A percentile compares a stretch with the other conserved stretches of the same genome.
These are phyloP conservation scores for Azorinus chamasolen DNA, from an alignment of 2,888 invertebrate species.

Conservation along the genomic window DNA sequence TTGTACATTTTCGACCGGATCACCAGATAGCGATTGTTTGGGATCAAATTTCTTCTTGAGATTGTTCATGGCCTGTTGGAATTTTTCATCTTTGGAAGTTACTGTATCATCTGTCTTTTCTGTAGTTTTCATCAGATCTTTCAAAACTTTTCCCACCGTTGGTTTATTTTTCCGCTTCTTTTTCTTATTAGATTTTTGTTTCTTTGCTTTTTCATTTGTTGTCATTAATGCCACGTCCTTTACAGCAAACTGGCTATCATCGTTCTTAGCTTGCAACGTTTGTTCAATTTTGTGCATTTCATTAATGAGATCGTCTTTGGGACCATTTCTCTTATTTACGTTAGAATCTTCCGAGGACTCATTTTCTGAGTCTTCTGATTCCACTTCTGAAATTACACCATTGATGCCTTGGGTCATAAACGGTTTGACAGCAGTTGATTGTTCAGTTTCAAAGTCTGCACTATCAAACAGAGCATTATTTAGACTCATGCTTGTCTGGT, in stretches of 20 bases:
- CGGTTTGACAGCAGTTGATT: not conserved
- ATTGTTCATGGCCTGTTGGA: constrained; percentile 8
- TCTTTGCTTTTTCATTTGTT: constrained; percentile 1
- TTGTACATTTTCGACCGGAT: not conserved
- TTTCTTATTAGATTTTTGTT: constrained; percentile 17
- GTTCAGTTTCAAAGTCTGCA: too few relatives aligned
- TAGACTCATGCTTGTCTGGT: too few relatives aligned
- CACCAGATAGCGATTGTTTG: not conserved
- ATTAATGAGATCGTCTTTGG: constrained; percentile 30
- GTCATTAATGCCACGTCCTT: constrained; percentile 14
- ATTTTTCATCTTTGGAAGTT: constrained; percentile 24
- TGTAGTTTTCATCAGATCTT: constrained; percentile 61
- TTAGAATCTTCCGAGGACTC: constrained; percentile 1
- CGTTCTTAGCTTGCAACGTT: constrained; percentile 31
- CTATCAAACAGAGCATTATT: too few relatives aligned
- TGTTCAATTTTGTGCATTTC: constrained; percentile 53
- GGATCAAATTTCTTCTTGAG: not conserved
- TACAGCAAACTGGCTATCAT: constrained; percentile 11
- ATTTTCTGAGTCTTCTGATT: constrained; percentile 15
- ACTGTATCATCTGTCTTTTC: not conserved
- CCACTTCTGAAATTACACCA: not conserved
- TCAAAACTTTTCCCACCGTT: constrained; percentile 40
- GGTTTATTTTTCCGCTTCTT: constrained; percentile 30
- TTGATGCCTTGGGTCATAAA: not conserved
- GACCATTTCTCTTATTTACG: not conserved